phyloP scores from a whole-genome alignment of 2,888 invertebrate genomes.

The Cheilosia impressa region DNA sequence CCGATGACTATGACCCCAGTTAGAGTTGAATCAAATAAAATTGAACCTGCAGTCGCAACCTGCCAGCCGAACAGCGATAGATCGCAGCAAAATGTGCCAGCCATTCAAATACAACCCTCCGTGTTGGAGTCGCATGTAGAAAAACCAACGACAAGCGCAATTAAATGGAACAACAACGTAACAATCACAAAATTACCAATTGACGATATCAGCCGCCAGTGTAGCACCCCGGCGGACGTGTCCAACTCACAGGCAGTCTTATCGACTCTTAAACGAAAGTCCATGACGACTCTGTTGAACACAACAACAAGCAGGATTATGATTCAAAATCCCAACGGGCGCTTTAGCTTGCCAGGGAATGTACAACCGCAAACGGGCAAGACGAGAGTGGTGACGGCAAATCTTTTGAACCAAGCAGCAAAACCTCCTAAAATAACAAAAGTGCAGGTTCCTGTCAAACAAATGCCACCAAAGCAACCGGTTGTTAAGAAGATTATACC shows the following conservation, averaged over 20 bases:
- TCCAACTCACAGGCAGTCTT: background rate
- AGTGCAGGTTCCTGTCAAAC: background rate
- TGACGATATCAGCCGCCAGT: background rate
- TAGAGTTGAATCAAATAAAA: background rate
- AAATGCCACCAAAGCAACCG: background rate
- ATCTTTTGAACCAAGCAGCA: background rate
- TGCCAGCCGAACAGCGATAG: background rate
- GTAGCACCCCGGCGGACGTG: background rate
- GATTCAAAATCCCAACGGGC: background rate
- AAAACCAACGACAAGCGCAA: background rate
- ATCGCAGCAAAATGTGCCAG: background rate
- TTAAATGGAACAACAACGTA: constrained; percentile 43
- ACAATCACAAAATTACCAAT: constrained; percentile 53
- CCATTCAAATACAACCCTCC: background rate
- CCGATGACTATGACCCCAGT: background rate
- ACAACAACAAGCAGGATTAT: background rate
- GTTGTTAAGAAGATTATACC: background rate
- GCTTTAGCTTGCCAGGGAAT: background rate
- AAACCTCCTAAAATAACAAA: background rate
- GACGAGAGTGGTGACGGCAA: background rate
- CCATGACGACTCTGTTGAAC: background rate
- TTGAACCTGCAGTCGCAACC: background rate
- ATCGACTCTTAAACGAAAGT: background rate
- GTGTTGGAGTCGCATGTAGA: background rate
- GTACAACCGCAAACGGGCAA: background rate